Evolutionary conservation across 2,888 invertebrate genomes (phyloP), one percentile per base, ranked within the genome.

Genomic region (Bellardia bayeri): DNA sequence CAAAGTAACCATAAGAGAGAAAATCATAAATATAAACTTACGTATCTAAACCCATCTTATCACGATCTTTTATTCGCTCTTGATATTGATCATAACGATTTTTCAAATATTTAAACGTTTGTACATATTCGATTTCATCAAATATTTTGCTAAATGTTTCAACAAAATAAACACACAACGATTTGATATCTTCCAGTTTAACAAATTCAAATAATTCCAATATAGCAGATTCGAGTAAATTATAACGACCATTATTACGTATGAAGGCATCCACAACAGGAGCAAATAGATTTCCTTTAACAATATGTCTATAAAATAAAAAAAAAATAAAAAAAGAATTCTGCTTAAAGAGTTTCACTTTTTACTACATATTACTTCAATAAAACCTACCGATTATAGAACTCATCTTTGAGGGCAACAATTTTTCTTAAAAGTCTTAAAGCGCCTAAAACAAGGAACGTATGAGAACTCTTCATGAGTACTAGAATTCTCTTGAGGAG

Each of bases 161-260:
- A 90, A 99, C 98, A 90, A 99, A 97, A 94, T 99, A 98, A 86
- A 97, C 96, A 94, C 97, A 98, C 90, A 98, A 94, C 61, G 97
- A 96, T 94, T 98, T 98, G 87, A 98, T 97, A 93, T 98, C 98
- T 94, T 98, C 98, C 94, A 97, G 94, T 95, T 98, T 98, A 90
- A 99, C 98, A 94, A 98, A 99, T 94, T 99, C 99, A 95, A 99
- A 99, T 95, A 99, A 96, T 95, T 99, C 99, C 93, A 99, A 95
- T 93, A 99, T 98, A 89, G 99, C 99, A 42, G 99, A 99, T 94
- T 99, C 99, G 91, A 99, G 95, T 90, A 99, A 96, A 95, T 99
- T 99, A 94, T 99, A 99, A 94, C 99, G 96, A 92, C 98, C 98
- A 94, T 99, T 99, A 95, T 99, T 99, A 92, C 97, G 96, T 91